Evolutionary conservation across 2,888 invertebrate species (phyloP).

Genomic region (Beris chalybata): DNA sequence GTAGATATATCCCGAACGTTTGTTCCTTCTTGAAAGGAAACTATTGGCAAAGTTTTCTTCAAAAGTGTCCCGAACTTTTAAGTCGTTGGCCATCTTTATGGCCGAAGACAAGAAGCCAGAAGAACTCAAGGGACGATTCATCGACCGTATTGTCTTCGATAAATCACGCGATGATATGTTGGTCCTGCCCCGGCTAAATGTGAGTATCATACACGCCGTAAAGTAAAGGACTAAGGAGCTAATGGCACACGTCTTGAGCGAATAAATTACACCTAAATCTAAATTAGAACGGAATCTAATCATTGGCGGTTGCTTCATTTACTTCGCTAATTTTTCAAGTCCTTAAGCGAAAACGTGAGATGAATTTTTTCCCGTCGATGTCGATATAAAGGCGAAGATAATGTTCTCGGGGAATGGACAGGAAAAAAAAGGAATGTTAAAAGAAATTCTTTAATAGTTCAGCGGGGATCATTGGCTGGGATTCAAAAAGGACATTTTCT

Average conservation of each 20-base stretch:
- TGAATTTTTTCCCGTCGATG: slow-evolving; percentile 43
- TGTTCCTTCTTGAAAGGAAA: too few species aligned
- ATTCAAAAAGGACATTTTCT: slow-evolving; percentile 21
- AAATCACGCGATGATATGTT: slow-evolving; percentile 13
- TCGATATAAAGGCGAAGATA: slow-evolving; percentile 3
- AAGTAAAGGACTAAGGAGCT: neutral
- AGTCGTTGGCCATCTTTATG: too few species aligned
- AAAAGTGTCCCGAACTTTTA: too few species aligned
- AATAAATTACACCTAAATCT: slow-evolving; percentile 46
- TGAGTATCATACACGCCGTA: too few species aligned
- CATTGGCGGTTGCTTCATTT: slow-evolving; percentile 41
- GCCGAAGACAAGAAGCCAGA: too few species aligned
- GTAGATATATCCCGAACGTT: too few species aligned
- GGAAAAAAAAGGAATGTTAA: slow-evolving; percentile 8
- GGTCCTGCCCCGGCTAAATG: neutral
- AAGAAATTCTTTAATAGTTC: neutral
- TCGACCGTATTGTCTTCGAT: neutral
- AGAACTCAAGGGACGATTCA: too few species aligned
- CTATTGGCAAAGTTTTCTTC: too few species aligned
- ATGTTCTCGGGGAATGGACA: slow-evolving; percentile 12
- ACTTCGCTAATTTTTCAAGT: slow-evolving; percentile 53
- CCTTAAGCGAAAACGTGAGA: slow-evolving; percentile 52
- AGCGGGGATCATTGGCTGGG: slow-evolving; percentile 24
- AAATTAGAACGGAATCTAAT: slow-evolving; percentile 43
- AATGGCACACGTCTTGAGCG: slow-evolving; percentile 35